Evolutionary conservation across 2,888 invertebrate species (phyloP), one percentile per base, ranked within the genome.

Genomic region (Mesodorylaimus sp.): DNA sequence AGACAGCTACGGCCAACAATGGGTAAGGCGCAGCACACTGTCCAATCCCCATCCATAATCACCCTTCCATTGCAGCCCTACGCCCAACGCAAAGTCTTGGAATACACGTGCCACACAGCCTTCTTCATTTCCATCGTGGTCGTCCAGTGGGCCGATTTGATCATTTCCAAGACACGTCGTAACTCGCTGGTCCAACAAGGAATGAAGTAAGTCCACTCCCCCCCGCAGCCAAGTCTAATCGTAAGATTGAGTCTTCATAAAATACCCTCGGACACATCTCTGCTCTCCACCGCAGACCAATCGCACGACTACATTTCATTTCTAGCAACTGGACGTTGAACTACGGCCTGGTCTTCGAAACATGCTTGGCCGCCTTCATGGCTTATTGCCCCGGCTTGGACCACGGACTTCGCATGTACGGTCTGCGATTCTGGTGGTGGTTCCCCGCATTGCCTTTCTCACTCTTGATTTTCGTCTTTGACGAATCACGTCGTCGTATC

Each of bases 1-100:
- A 58, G 97, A 97, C 73, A 91, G 91, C 53, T 95, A 95, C 70
- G 91, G 93, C 67, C 95, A 95, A 72, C 93, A 95, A 84, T 95
- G 95, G 93, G 91, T 91, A 72, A 70, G n/a, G n/a, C n/a, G n/a
- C n/a, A n/a, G n/a, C n/a, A n/a, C n/a, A n/a, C n/a, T n/a, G n/a
- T n/a, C n/a, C n/a, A n/a, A n/a, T n/a, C n/a, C n/a, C n/a, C n/a
- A n/a, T n/a, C n/a, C n/a, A n/a, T n/a, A n/a, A n/a, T n/a, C n/a
- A n/a, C n/a, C n/a, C n/a, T n/a, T n/a, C n/a, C n/a, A n/a, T n/a
- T 50, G 19, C 58, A 66, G 66, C 66, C 68, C 1, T 68, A 65
- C 54, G 52, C 55, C 49, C 66, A 68, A 57, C 59, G 68, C 47
- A 68, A 68, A 58, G 57, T 43, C 3, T 60, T 72, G 43, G 72